Base-by-base conservation (phyloP, 2,797 vertebrate species). In the Manis javanica region DNA sequence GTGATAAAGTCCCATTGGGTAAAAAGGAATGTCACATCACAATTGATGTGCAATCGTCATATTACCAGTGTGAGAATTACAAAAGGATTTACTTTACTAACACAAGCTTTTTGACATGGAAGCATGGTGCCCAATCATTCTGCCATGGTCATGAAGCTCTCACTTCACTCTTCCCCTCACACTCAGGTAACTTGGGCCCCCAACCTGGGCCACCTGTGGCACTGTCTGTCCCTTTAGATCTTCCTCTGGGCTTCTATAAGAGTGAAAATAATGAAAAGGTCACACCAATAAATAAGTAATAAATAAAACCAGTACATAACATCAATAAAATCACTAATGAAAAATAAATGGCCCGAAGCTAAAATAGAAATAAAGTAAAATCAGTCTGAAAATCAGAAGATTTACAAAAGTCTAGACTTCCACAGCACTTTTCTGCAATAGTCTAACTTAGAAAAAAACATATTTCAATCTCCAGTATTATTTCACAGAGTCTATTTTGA, bases 401-500 rank as follows among this genome's bases (percentile, higher is more conserved):
- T 37, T 64, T 78, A 82, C 11, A 18, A 49, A 63, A 69, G 19
- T 19, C 64, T 87, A 61, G 61, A 90, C 5, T 53, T 16, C 51
- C 16, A 49, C 0, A 72, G 18, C 14, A 68, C 29, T 82, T 91
- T 49, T 79, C n/a, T 2, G 11, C 1, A 88, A 86, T 16, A 81
- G 42, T 66, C 39, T 96, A 31, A 72, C 14, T 72, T 92, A 83
- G 10, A 59, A 21, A 86, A 46, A 74, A 81, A 87, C 31, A 71
- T 42, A 85, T n/a, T 87, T 81, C 34, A 49, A 84, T n/a, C 4
- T 64, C 53, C 55, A 87, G 51, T 55, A 86, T 81, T 81, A 91
- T 75, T 88, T 90, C 69, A 87, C 21, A 77, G 31, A 42, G 12
- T 11, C 68, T 69, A 59, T 53, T 92, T 90, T 91, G 39, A 77